Evolutionary conservation across 2,888 invertebrate species (phyloP), one percentile per base, ranked within the genome.

Genomic region (Pseudolycoriella hygida): DNA sequence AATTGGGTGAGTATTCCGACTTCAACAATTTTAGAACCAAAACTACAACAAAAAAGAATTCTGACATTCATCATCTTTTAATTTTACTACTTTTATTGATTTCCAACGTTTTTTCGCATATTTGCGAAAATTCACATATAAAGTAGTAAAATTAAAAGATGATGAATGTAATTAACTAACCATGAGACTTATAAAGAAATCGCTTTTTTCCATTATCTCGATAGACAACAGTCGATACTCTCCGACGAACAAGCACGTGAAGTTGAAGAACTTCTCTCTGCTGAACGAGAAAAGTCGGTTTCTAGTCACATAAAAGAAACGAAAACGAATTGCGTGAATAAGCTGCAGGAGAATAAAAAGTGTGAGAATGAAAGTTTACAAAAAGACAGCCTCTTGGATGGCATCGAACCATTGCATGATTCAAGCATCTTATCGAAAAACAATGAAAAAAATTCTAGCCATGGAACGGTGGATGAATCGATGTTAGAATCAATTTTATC

Each of bases 191-290:
- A n/a, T n/a, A 37, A 37, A 3, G n/a, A 3, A 37, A 37, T 6
- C 15, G 37, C 12, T 37, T 20, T 43, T 43, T 47, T 40, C 45
- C 42, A 50, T 45, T 44, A 44, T n/a, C n/a, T n/a, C n/a, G n/a
- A 41, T 25, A 83, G 83, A 65, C 80, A 81, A 73, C 83, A 83
- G 67, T 76, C 78, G 60, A 68, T 86, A 58, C 71, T 86, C 58
- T 85, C 86, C 49, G 88, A 89, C 63, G 88, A 88, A 67, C 87
- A 88, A 67, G 88, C 88, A 53, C 84, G 85, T 64, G 87, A 89
- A 71, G 85, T 88, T 53, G 81, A 81, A 53, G 76, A 82, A 59
- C 73, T 89, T 60, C 62, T 89, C 56, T 20, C 38, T 17, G 19
- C 12, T 53, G 71, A 70, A 60, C 59, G 59, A 34, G 55, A 55